Conservation (phyloP, 2,797 vertebrate genomes). For the Bradypodion pumilum region DNA sequence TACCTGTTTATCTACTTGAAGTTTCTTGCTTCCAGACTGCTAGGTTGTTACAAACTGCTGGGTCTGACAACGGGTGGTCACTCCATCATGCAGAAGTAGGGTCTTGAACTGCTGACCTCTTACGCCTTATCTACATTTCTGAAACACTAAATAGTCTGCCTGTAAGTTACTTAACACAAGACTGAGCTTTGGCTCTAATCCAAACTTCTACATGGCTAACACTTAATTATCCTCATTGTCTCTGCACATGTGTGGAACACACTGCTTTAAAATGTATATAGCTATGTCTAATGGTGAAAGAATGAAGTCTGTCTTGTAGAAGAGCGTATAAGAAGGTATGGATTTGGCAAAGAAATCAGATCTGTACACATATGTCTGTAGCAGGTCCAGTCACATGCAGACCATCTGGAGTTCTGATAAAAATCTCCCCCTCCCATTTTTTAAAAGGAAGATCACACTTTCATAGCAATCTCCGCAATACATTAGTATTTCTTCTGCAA, state of each 20-base stretch:
- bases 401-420: constrained; percentile 60
- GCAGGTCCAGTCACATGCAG: constrained; percentile 54
- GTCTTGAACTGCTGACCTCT: no score
- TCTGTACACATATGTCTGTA: constrained; percentile 63
- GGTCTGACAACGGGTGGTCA: no score
- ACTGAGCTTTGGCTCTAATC: background rate
- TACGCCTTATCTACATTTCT: background rate
- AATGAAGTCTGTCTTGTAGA: constrained; percentile 50
- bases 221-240: constrained; percentile 51
- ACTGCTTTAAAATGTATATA: constrained; percentile 22
- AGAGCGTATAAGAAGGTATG: constrained; percentile 66
- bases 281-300: constrained; percentile 19
- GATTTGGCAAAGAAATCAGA: constrained; percentile 59
- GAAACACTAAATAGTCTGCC: background rate
- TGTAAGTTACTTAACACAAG: background rate
- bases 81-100: no score
- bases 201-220: constrained; percentile 28
- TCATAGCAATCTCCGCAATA: constrained; percentile 55
- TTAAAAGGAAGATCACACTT: constrained; percentile 46
- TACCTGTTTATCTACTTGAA: no score
- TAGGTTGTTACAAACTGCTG: no score
- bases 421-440: constrained; percentile 30
- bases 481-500: constrained; percentile 68
- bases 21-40: no score
- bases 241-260: constrained; percentile 37